Evolutionary conservation across 92 coral and sea anemone species (phyloP).

Genomic region (Metridium senile): DNA sequence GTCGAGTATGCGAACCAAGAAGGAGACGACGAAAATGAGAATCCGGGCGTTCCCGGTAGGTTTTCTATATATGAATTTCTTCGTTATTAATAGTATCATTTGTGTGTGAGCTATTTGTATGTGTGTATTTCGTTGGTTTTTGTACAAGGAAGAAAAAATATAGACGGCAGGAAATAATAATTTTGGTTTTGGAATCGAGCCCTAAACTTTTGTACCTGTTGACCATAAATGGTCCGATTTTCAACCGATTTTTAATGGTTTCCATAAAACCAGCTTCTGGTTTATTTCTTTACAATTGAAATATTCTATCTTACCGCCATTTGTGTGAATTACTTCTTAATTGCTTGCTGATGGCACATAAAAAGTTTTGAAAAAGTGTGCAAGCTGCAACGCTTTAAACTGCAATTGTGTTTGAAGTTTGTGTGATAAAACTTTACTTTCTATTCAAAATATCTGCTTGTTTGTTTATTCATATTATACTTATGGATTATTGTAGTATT

Average conservation of each 20-base stretch:
- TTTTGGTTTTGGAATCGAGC: constrained; percentile 24
- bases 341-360: not conserved
- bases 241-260: not conserved
- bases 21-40: constrained; percentile 92
- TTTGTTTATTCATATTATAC: not conserved
- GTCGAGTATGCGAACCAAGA: constrained; percentile 87
- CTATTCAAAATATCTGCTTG: not conserved
- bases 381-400: constrained; percentile 13
- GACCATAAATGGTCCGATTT: not conserved
- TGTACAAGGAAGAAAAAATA: not conserved
- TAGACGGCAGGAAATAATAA: not conserved
- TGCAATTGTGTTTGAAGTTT: not conserved
- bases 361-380: constrained; percentile 1
- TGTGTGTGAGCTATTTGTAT: not conserved
- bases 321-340: not conserved
- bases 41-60: constrained; percentile 98
- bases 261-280: not conserved
- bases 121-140: constrained; percentile 3
- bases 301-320: not conserved
- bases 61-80: constrained; percentile 30
- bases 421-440: not conserved
- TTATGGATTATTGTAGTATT: not conserved
- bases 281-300: not conserved
- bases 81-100: constrained; percentile 2
- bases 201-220: constrained; percentile 23